Evolutionary conservation across 2,113 vertebrate genomes (phyloP), one percentile per base, ranked within the genome.

Genomic region (Pteruthius melanotis): DNA sequence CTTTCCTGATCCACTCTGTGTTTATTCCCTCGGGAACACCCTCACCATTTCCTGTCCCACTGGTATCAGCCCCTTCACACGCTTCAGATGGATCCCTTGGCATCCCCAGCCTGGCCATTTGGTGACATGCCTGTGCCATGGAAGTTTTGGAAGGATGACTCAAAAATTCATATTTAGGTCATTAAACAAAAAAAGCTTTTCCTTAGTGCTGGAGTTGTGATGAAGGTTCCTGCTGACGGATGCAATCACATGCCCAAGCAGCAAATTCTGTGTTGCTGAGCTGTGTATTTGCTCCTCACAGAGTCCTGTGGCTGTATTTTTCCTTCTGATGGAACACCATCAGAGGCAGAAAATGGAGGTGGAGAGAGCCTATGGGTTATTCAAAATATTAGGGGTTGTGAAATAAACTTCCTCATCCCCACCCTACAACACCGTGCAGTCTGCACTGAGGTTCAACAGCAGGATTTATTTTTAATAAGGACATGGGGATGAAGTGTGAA

Each of bases 291-390:
- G 4, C n/a, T 72, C 39, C 63, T 89, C 37, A 72, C 30, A 71
- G 28, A 33, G 13, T 54, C 39, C 8, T 2, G 3, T 26, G 71
- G 24, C 23, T 82, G 27, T 11, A 20, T 59, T 86, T 61, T 71
- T 59, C 17, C 20, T 57, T 60, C 56, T 78, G 47, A 17, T 35
- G 28, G 23, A 70, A 19, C 16, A 35, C 14, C 5, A 33, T 30
- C 40, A 77, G 50, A 80, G 13, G n/a, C 24, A 85, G 47, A 71
- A 39, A 60, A 78, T 2, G 22, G 50, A 92, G 63, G 15, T 5
- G 31, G 37, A 44, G 19, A 28, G 7, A 80, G 2, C 5, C 23
- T 8, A 2, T 0, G 56, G 1, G 14, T 35, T 60, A 68, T 49
- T 33, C 37, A 56, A 94, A 90, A 53, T 4, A 5, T 57, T 23